These are phyloP conservation scores for Oreochromis mossambicus DNA, from an alignment of 2,797 vertebrate species.

Conservation along the genomic window DNA sequence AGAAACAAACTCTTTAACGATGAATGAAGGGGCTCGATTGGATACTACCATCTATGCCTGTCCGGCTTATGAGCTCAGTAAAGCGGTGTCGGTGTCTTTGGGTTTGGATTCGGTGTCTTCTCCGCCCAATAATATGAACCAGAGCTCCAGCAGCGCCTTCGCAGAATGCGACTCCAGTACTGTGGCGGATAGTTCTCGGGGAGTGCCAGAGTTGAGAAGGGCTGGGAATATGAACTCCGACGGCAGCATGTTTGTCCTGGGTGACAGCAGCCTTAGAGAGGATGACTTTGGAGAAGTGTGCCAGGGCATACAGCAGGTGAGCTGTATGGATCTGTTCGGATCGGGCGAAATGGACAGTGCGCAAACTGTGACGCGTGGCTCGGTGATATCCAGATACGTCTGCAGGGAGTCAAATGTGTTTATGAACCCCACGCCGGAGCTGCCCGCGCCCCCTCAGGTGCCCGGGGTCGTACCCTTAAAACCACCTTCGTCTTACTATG, in stretches of 20 bases:
- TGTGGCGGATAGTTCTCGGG: not conserved
- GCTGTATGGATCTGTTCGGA: conserved; percentile 63
- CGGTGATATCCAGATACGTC: conserved; percentile 39
- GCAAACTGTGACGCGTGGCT: conserved; percentile 29
- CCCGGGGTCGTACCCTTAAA: conserved; percentile 22
- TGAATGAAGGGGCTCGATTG: conserved; percentile 7
- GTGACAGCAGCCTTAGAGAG: not conserved
- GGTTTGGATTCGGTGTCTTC: conserved; percentile 52
- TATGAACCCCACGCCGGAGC: not conserved
- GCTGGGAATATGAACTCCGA: not conserved
- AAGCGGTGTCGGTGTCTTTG: conserved; percentile 66
- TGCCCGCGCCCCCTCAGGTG: conserved; percentile 1
- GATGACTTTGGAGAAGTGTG: conserved; percentile 50
- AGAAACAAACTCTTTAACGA: conserved; percentile 11
- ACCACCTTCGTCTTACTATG: not conserved
- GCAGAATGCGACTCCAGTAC: conserved; percentile 16
- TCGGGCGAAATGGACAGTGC: conserved; percentile 36
- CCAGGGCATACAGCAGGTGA: conserved; percentile 42
- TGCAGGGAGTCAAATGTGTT: conserved; percentile 52
- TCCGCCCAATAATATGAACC: conserved; percentile 14
- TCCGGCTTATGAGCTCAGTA: conserved; percentile 49
- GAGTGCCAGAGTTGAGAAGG: not conserved
- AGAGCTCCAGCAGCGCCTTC: conserved; percentile 11
- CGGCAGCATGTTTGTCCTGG: not conserved
- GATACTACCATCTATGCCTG: conserved; percentile 23